Conservation (phyloP, 1,140 invertebrate species). For the Chymomyza costata region DNA sequence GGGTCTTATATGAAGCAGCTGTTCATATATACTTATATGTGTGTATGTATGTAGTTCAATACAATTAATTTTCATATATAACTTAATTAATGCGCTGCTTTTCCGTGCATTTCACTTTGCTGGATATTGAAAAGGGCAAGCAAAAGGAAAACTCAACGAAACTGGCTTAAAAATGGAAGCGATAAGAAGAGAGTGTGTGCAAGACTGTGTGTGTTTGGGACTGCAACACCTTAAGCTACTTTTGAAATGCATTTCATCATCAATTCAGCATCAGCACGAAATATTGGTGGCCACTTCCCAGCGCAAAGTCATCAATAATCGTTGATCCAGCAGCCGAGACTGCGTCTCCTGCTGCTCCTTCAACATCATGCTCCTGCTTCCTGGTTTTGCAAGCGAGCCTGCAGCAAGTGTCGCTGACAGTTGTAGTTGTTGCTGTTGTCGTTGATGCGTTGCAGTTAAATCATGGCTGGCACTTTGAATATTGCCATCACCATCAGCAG, state of each 20-base stretch:
- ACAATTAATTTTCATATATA: constrained; percentile 24
- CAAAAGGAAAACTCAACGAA: constrained; percentile 10
- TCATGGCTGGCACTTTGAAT: constrained; percentile 44
- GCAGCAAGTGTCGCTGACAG: constrained; percentile 63
- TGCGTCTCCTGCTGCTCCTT: constrained; percentile 30
- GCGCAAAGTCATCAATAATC: constrained; percentile 67
- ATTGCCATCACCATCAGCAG: constrained; percentile 35
- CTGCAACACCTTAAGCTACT: constrained; percentile 64
- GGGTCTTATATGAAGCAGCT: too few species aligned
- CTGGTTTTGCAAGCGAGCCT: neutral
- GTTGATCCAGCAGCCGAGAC: constrained; percentile 51
- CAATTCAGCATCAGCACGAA: constrained; percentile 67
- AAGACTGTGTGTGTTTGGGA: constrained; percentile 3
- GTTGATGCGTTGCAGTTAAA: constrained; percentile 39
- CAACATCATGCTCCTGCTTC: constrained; percentile 6
- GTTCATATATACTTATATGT: too few species aligned
- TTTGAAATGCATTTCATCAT: constrained; percentile 70
- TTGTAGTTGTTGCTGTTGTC: constrained; percentile 18
- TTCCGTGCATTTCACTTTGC: constrained; percentile 8
- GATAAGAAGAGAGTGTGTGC: neutral
- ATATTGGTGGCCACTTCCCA: constrained; percentile 18
- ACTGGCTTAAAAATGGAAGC: neutral
- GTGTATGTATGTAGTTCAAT: too few species aligned
- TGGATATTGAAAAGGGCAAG: too few species aligned
- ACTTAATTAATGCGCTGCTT: constrained; percentile 33